A percentile compares a stretch with the other conserved stretches of the same genome.
phyloP scores from a whole-genome alignment of 2,888 invertebrate species.

The Malacosoma neustria region DNA sequence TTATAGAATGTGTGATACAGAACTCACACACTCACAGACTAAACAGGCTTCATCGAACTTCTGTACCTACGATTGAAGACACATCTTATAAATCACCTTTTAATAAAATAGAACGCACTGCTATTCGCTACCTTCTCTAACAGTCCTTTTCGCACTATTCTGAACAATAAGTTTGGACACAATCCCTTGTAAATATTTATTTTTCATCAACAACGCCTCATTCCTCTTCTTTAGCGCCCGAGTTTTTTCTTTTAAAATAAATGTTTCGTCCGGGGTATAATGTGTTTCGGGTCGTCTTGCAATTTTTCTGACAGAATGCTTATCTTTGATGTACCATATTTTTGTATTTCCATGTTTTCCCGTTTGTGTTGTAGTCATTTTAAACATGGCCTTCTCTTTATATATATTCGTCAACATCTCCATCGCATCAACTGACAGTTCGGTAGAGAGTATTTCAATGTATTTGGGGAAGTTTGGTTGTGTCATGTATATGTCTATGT shows the following conservation, averaged over 20 bases:
- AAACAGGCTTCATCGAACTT: too few species aligned
- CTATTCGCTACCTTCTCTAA: too few species aligned
- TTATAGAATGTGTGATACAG: too few species aligned
- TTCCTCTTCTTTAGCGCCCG: constrained; percentile 15
- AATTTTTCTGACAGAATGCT: constrained; percentile 3
- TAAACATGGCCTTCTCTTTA: constrained; percentile 33
- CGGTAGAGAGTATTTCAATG: constrained; percentile 26
- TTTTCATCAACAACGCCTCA: constrained; percentile 10
- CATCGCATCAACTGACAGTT: constrained; percentile 23
- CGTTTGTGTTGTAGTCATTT: constrained; percentile 30
- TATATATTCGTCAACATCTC: constrained; percentile 30
- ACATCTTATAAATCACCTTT: too few species aligned
- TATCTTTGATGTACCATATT: constrained; percentile 28
- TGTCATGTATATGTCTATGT: constrained; percentile 31
- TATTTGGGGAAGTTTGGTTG: constrained; percentile 30
- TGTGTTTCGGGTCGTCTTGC: neutral
- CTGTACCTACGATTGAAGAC: too few species aligned
- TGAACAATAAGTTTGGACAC: neutral
- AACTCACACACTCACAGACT: too few species aligned
- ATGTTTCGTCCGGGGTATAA: constrained; percentile 10
- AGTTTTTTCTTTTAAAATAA: constrained; percentile 17
- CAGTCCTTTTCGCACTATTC: constrained; percentile 9
- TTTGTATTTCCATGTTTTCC: constrained; percentile 30
- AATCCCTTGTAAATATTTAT: neutral
- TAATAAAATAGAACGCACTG: too few species aligned